Conservation (phyloP, 2,113 vertebrate genomes). For the Gopherus evgoodei region DNA sequence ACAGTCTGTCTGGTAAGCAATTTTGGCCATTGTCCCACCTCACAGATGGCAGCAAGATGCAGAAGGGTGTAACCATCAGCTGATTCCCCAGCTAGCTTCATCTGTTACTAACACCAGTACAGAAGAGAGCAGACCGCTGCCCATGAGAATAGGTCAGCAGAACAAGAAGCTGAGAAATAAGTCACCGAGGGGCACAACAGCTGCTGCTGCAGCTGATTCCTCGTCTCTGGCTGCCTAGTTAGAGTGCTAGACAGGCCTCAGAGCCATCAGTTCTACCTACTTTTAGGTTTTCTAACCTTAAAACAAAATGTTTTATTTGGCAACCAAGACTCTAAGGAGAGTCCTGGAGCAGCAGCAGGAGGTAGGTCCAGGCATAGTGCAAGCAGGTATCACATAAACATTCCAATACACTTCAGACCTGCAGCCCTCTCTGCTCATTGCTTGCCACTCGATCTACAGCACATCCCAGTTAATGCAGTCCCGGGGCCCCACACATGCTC, state of each 20-base stretch:
- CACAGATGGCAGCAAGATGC: not conserved
- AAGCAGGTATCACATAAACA: not conserved
- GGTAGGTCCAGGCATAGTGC: not conserved
- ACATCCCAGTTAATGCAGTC: not conserved
- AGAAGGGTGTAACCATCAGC: not conserved
- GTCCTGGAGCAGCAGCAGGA: not conserved
- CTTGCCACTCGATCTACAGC: too few relatives aligned
- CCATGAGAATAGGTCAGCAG: not conserved
- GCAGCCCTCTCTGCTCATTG: not conserved
- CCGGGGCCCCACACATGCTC: too few relatives aligned
- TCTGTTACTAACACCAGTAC: not conserved
- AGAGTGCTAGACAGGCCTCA: not conserved
- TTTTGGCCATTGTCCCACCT: not conserved
- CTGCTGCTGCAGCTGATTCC: not conserved
- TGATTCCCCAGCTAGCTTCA: not conserved
- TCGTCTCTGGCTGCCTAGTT: too few relatives aligned
- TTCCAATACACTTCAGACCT: not conserved
- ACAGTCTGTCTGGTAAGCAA: not conserved
- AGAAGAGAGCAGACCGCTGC: not conserved
- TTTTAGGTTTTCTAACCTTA: not conserved
- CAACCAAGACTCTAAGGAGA: not conserved
- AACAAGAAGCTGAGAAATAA: not conserved
- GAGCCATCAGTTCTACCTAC: not conserved
- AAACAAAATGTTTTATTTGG: not conserved
- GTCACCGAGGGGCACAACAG: not conserved